Evolutionary conservation across 2,113 vertebrate species (phyloP).

Genomic region (Hassar affinis): DNA sequence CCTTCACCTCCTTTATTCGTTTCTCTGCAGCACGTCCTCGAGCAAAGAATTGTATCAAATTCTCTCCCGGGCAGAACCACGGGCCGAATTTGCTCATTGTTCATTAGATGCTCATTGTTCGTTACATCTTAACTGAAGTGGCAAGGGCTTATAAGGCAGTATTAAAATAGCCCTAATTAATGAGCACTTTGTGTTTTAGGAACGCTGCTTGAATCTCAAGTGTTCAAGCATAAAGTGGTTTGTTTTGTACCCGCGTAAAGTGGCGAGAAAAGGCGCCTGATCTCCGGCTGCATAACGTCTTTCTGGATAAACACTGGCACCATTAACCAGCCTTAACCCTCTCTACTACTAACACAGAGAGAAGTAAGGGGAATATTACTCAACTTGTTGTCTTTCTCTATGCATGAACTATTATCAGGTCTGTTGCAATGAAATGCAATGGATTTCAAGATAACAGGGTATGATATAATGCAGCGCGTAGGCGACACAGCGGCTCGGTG

Average conservation of each 20-base stretch:
- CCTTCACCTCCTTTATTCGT: not conserved
- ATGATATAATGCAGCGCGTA: not conserved
- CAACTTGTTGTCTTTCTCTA: not conserved
- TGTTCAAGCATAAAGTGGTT: not conserved
- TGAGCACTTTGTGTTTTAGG: not conserved
- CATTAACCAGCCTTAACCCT: not conserved
- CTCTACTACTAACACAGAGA: not conserved
- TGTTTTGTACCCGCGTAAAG: not conserved
- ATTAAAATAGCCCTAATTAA: conserved; percentile 14
- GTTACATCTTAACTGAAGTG: not conserved
- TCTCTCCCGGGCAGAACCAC: not conserved
- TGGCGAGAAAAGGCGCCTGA: not conserved
- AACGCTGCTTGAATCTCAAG: not conserved
- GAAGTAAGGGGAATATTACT: not conserved
- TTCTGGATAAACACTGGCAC: not conserved
- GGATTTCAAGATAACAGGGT: not conserved
- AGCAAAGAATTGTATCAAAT: not conserved
- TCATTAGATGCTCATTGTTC: conserved; percentile 3
- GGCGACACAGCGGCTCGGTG: too few relatives aligned
- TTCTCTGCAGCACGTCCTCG: not conserved
- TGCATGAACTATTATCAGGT: not conserved
- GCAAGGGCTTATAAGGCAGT: not conserved
- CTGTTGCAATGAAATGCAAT: not conserved
- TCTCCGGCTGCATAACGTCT: not conserved
- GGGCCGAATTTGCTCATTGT: not conserved